phyloP scores from a whole-genome alignment of 2,797 vertebrate genomes.

The Muscicapa comitata region DNA sequence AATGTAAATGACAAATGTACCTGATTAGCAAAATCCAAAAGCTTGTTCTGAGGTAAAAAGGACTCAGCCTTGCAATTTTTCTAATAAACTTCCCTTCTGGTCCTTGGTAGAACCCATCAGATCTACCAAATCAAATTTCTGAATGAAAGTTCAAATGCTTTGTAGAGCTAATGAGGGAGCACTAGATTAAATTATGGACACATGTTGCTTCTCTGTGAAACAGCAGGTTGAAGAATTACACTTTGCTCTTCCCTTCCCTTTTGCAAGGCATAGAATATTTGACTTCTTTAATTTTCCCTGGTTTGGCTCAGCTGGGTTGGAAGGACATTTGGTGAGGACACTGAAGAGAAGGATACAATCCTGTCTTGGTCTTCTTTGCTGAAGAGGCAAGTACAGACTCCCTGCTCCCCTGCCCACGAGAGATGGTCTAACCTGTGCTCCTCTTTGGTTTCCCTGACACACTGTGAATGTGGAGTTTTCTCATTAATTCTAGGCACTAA shows the following conservation, averaged over 20 bases:
- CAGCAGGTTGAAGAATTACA: neutral
- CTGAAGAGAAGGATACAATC: neutral
- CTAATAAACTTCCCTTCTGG: slow-evolving; percentile 12
- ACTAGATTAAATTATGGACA: neutral
- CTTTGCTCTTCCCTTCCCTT: neutral
- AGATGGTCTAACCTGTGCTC: neutral
- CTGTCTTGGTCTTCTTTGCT: neutral
- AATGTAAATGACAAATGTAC: slow-evolving; percentile 23
- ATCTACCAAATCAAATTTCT: slow-evolving; percentile 13
- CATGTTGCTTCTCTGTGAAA: neutral
- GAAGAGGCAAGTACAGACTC: neutral
- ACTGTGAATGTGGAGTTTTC: neutral
- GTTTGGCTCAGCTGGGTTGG: neutral
- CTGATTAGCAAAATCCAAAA: slow-evolving; percentile 36
- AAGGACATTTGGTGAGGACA: neutral
- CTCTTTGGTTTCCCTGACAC: neutral
- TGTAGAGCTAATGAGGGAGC: neutral
- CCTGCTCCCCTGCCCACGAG: neutral
- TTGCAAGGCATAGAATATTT: neutral
- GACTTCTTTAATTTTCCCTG: neutral
- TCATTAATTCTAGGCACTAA: neutral
- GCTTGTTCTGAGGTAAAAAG: neutral
- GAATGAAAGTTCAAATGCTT: neutral
- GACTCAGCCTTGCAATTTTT: slow-evolving; percentile 2
- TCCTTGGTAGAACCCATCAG: neutral